Percentiles rank a stretch among this genome's conserved stretches.
Evolutionary conservation across 2,888 invertebrate species (phyloP).

Genomic region (Epicampocera succincta): DNA sequence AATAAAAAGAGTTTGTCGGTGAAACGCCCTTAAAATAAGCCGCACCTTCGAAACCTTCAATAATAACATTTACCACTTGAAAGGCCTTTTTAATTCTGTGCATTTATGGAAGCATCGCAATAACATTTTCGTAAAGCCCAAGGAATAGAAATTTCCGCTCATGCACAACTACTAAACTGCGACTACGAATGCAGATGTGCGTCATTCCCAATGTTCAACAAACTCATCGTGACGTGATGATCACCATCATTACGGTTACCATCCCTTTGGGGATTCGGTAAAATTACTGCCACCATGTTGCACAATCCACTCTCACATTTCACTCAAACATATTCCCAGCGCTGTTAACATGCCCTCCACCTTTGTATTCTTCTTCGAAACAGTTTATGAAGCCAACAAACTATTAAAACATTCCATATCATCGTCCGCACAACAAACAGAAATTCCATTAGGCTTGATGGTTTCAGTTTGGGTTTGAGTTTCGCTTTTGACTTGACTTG

Average conservation of each 20-base stretch:
- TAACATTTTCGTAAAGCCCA: neutral
- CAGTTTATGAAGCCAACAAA: conserved; percentile 5
- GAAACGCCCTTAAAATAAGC: too few species aligned
- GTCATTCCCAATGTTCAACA: neutral
- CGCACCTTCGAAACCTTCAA: too few species aligned
- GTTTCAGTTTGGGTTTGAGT: conserved; percentile 36
- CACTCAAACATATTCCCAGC: conserved; percentile 9
- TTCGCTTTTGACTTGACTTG: conserved; percentile 32
- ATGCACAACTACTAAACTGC: conserved; percentile 2
- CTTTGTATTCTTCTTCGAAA: neutral
- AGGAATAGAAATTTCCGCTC: neutral
- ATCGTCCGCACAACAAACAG: conserved; percentile 24
- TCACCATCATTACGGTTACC: neutral
- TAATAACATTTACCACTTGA: too few species aligned
- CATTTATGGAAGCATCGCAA: too few species aligned
- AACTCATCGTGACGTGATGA: neutral
- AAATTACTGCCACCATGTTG: conserved; percentile 36
- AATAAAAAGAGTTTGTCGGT: too few species aligned
- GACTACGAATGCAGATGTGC: too few species aligned
- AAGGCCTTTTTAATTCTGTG: too few species aligned
- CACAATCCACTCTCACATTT: conserved; percentile 19
- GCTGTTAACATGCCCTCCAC: neutral
- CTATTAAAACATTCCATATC: conserved; percentile 5
- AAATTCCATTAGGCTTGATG: conserved; percentile 56
- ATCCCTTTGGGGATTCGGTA: neutral